These are phyloP conservation scores for Brachirus orientalis DNA, from an alignment of 2,113 vertebrate species.

Conservation along the genomic window DNA sequence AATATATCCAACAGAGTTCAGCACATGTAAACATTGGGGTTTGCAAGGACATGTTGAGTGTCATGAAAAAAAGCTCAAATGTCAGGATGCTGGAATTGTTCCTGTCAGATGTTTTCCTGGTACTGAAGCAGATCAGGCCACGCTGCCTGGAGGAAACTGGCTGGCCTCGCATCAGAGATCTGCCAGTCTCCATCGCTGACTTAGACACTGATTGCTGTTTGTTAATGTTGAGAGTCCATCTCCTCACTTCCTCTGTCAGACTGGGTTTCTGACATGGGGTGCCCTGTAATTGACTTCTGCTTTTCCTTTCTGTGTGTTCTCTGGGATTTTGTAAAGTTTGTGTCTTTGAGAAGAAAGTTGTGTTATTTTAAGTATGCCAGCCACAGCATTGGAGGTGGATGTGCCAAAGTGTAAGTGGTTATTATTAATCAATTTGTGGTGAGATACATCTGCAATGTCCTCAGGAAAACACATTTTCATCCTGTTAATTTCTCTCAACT, in stretches of 20 bases:
- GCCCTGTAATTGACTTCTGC: slow-evolving; percentile 30
- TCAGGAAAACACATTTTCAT: slow-evolving; percentile 12
- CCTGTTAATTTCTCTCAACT: slow-evolving; percentile 26
- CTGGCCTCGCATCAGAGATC: slow-evolving; percentile 67
- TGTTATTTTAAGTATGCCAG: not conserved
- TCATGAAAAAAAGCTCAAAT: slow-evolving; percentile 18
- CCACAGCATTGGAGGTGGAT: not conserved
- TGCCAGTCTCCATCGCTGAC: slow-evolving; percentile 67
- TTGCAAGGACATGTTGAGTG: slow-evolving; percentile 16
- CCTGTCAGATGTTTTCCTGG: slow-evolving; percentile 47
- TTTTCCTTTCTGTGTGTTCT: not conserved
- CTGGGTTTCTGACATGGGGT: slow-evolving; percentile 30
- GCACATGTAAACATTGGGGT: slow-evolving; percentile 3
- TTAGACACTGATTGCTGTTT: slow-evolving; percentile 60
- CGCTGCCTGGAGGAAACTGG: slow-evolving; percentile 62
- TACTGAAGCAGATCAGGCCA: slow-evolving; percentile 61
- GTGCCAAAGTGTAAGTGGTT: slow-evolving; percentile 4
- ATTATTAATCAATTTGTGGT: slow-evolving; percentile 6
- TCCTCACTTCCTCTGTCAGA: slow-evolving; percentile 54
- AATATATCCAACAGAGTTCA: not conserved
- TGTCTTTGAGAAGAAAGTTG: slow-evolving; percentile 4
- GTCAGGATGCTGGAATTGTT: slow-evolving; percentile 37
- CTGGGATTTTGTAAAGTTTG: not conserved
- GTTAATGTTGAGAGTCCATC: slow-evolving; percentile 50
- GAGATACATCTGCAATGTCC: slow-evolving; percentile 2